Conservation (phyloP, 2,797 vertebrate genomes). For the Darevskia nairensis region DNA sequence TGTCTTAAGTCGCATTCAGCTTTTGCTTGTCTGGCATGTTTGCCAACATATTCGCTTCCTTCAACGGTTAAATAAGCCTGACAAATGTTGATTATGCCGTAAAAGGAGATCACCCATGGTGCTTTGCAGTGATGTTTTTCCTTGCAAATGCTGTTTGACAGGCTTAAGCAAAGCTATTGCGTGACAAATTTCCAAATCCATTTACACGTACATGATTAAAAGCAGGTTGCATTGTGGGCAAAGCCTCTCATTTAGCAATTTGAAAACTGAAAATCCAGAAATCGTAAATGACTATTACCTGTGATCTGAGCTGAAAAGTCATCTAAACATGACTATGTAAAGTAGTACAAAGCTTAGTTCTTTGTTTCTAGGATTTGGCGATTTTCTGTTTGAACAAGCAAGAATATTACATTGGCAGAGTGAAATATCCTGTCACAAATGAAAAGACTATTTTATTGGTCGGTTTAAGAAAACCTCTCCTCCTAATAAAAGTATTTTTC, state of each 20-base stretch:
- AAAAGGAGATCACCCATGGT: constrained; percentile 20
- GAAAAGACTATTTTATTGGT: background rate
- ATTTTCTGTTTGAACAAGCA: background rate
- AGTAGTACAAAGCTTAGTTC: background rate
- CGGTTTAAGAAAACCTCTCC: background rate
- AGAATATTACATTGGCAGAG: background rate
- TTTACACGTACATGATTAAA: constrained; percentile 12
- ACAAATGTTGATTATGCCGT: constrained; percentile 23
- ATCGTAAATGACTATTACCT: background rate
- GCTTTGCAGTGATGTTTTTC: constrained; percentile 7
- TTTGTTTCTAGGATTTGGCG: background rate
- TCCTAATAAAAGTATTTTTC: background rate
- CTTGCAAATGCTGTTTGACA: constrained; percentile 17
- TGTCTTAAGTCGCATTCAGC: background rate
- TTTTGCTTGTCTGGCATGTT: background rate
- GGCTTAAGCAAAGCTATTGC: constrained; percentile 3
- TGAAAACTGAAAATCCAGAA: background rate
- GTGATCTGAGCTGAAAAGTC: background rate
- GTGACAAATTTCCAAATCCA: constrained; percentile 6
- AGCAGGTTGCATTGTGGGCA: background rate
- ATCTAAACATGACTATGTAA: background rate
- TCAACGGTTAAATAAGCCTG: constrained; percentile 20
- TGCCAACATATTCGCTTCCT: constrained; percentile 15
- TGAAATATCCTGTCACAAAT: background rate
- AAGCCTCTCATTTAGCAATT: background rate